These are phyloP conservation scores for Tinea pellionella DNA, from an alignment of 2,888 invertebrate species.

Conservation along the genomic window DNA sequence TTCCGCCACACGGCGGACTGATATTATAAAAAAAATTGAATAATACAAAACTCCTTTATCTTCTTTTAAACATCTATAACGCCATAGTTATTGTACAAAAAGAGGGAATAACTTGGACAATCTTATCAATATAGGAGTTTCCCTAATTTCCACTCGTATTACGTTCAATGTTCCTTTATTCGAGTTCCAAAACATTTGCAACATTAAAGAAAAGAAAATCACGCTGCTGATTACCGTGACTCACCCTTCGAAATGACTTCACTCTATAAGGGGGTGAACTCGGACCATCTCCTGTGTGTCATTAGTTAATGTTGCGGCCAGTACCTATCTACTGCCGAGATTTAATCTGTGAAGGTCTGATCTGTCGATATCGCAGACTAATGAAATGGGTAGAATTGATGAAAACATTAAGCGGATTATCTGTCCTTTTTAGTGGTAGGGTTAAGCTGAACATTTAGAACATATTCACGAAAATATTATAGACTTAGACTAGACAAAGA, in stretches of 20 bases:
- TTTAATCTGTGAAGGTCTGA: constrained; percentile 32
- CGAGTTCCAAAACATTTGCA: neutral
- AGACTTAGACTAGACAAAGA: too few species aligned
- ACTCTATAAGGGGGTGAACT: neutral
- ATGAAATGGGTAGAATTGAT: constrained; percentile 9
- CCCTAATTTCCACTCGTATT: too few species aligned
- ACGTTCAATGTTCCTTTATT: neutral
- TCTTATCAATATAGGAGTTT: neutral
- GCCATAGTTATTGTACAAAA: too few species aligned
- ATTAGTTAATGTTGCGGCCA: constrained; percentile 59
- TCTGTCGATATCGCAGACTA: constrained; percentile 11
- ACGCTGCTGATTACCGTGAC: neutral
- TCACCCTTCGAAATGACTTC: neutral
- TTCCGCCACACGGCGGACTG: too few species aligned
- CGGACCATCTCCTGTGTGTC: constrained; percentile 38
- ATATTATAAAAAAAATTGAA: too few species aligned
- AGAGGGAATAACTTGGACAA: neutral
- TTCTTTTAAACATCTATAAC: too few species aligned
- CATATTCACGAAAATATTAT: too few species aligned
- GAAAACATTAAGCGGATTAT: neutral
- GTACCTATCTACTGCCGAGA: constrained; percentile 33
- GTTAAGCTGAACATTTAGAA: neutral
- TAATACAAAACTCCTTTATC: too few species aligned
- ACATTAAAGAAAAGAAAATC: neutral
- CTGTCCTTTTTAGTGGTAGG: neutral